Evolutionary conservation across 2,113 vertebrate species (phyloP).

Genomic region (Glaucidium brasilianum): DNA sequence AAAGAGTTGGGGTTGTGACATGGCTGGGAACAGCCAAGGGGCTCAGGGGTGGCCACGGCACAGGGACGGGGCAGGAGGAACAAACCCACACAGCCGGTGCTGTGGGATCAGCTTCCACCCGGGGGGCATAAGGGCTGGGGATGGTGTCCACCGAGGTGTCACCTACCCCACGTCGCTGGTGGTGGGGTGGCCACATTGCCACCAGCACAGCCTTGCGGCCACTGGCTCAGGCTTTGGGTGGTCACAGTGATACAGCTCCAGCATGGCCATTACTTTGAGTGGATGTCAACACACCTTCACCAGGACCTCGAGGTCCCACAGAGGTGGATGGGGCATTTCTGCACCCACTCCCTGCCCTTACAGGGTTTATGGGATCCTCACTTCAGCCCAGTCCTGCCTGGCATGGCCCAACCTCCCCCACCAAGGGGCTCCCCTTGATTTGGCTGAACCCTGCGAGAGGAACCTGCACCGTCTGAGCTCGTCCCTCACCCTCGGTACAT

Average conservation of each 20-base stretch:
- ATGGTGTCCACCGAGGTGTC: accelerated
- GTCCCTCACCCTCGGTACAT: not conserved
- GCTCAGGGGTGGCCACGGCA: not conserved
- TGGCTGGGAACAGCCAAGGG: accelerated
- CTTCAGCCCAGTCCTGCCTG: not conserved
- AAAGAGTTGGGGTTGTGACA: not conserved
- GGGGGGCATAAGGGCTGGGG: not conserved
- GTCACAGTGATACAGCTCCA: not conserved
- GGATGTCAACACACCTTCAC: not conserved
- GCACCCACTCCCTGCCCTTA: not conserved
- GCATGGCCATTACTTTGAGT: not conserved
- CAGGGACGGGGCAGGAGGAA: accelerated
- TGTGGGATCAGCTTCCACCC: not conserved
- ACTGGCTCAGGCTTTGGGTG: not conserved
- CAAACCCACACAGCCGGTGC: accelerated
- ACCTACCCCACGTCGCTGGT: not conserved
- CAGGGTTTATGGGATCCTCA: not conserved
- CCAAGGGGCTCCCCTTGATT: not conserved
- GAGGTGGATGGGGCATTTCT: not conserved
- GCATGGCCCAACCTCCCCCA: not conserved
- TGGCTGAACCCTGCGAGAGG: not conserved
- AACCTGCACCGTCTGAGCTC: not conserved
- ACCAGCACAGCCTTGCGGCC: not conserved
- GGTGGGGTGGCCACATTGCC: not conserved
- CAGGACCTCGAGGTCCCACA: not conserved